These are phyloP conservation scores for Habropoda laboriosa DNA, from an alignment of 1,140 invertebrate species.

Conservation along the genomic window DNA sequence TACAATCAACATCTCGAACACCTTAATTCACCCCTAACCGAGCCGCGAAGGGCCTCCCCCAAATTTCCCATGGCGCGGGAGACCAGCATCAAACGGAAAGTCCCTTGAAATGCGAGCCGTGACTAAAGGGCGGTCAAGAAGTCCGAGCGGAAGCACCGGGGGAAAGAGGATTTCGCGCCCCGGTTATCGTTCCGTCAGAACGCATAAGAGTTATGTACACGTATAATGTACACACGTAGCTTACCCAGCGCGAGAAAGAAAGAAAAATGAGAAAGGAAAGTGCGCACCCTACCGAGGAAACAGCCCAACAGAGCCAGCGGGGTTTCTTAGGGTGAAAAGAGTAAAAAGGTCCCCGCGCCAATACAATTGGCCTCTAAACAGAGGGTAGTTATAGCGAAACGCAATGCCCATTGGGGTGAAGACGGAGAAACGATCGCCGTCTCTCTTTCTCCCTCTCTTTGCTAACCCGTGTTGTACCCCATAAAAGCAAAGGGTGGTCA, in stretches of 20 bases:
- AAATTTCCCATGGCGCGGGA: not conserved
- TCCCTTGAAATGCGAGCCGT: slow-evolving; percentile 11
- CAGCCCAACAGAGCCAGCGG: slow-evolving; percentile 59
- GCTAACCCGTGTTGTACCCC: slow-evolving; percentile 12
- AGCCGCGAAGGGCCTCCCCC: not conserved
- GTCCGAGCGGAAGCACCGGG: not conserved
- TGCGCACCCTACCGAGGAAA: slow-evolving; percentile 52
- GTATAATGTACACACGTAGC: slow-evolving; percentile 21
- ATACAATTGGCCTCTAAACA: slow-evolving; percentile 64
- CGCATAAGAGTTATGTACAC: slow-evolving; percentile 8
- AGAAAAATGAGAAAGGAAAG: not conserved
- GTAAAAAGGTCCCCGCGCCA: slow-evolving; percentile 52
- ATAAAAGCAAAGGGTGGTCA: slow-evolving; percentile 60
- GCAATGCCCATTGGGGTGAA: slow-evolving; percentile 50
- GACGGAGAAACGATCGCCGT: not conserved
- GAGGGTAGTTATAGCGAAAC: slow-evolving; percentile 64
- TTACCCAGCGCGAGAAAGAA: not conserved
- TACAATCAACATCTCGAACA: too few species aligned
- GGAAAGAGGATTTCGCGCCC: not conserved
- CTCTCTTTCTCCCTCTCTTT: slow-evolving; percentile 18
- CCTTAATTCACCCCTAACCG: not conserved
- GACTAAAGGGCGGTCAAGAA: slow-evolving; percentile 39
- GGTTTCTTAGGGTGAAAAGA: slow-evolving; percentile 56
- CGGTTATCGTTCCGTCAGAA: slow-evolving; percentile 35
- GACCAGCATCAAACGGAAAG: slow-evolving; percentile 1